A percentile compares a stretch with the other conserved stretches of the same genome.
phyloP scores from a whole-genome alignment of 35 echinoderm and acorn worm genomes.

The Lytechinus pictus region DNA sequence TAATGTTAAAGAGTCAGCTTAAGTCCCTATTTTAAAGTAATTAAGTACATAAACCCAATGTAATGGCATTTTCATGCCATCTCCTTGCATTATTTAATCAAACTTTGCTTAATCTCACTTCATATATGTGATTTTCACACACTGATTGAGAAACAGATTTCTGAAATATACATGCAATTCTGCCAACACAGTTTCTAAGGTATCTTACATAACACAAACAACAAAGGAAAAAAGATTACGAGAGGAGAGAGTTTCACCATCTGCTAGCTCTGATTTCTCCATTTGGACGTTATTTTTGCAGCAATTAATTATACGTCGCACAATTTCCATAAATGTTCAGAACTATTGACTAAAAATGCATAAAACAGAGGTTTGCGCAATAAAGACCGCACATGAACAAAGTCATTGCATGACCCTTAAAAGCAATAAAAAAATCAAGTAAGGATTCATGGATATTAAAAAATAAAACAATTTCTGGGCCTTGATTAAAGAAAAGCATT shows the following conservation, averaged over 20 bases:
- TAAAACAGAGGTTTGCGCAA: not conserved
- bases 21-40: not conserved
- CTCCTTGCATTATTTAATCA: not conserved
- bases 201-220: constrained; percentile 14
- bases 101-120: not conserved
- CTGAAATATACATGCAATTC: not conserved
- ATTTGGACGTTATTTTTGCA: not conserved
- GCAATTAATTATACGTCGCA: not conserved
- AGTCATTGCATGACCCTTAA: not conserved
- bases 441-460: not conserved
- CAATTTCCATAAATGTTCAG: constrained; percentile 12
- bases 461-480: not conserved
- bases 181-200: not conserved
- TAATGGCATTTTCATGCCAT: not conserved
- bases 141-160: not conserved
- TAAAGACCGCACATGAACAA: not conserved
- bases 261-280: not conserved
- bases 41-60: not conserved
- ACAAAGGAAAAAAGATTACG: not conserved
- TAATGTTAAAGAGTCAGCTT: not conserved
- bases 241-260: not conserved
- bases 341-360: not conserved
- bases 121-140: not conserved
- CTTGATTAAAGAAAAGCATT: not conserved
- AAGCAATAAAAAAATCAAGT: not conserved